These are phyloP conservation scores for Eristalis intricaria DNA, from an alignment of 2,888 invertebrate species.

Conservation along the genomic window DNA sequence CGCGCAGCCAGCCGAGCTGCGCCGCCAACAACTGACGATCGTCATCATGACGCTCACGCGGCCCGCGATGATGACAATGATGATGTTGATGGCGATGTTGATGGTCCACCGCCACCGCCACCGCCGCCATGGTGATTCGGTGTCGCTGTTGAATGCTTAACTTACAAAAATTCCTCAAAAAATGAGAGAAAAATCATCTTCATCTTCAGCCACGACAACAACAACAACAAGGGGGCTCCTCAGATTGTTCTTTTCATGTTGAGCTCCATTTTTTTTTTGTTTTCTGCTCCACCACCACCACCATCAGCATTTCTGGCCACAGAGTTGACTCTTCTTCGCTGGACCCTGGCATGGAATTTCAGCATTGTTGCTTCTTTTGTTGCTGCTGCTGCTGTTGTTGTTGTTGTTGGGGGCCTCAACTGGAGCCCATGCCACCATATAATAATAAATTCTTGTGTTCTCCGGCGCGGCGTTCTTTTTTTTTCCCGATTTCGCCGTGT, in stretches of 20 bases:
- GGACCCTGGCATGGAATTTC: conserved; percentile 57
- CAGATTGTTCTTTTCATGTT: conserved; percentile 68
- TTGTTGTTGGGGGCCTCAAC: conserved; percentile 65
- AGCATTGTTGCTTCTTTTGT: conserved; percentile 61
- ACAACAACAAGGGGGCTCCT: conserved; percentile 52
- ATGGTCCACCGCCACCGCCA: conserved; percentile 28
- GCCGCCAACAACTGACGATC: conserved; percentile 34
- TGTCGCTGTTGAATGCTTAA: conserved; percentile 69
- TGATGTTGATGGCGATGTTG: conserved; percentile 45
- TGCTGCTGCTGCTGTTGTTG: conserved; percentile 56
- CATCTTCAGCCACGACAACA: conserved; percentile 28
- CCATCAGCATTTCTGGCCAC: neutral
- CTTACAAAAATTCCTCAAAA: conserved; percentile 60
- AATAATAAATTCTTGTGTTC: conserved; percentile 68
- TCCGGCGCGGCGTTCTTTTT: conserved; percentile 21
- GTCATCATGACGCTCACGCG: conserved; percentile 41
- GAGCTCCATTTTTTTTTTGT: conserved; percentile 44
- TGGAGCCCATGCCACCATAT: conserved; percentile 60
- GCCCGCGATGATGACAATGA: conserved; percentile 49
- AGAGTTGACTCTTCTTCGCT: conserved; percentile 7
- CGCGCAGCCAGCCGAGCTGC: conserved; percentile 12
- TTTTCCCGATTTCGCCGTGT: conserved; percentile 6
- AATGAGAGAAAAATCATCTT: conserved; percentile 10
- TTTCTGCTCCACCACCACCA: neutral
- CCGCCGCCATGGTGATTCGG: conserved; percentile 43